Conservation (phyloP, 2,888 invertebrate species). For the Catocala nupta region DNA sequence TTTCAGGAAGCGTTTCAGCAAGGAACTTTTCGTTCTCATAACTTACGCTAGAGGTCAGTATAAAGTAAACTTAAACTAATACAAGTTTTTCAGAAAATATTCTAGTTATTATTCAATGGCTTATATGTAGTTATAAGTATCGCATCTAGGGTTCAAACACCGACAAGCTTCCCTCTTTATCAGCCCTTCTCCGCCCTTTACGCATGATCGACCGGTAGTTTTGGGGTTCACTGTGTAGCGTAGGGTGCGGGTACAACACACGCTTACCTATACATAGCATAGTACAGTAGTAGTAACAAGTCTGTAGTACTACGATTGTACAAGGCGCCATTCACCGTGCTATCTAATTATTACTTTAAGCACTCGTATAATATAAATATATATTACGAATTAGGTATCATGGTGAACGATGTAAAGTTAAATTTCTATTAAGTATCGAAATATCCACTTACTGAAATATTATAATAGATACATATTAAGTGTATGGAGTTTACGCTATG, state of each 20-base stretch:
- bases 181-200: conserved; percentile 87
- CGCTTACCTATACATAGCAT: conserved; percentile 43
- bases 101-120: conserved; percentile 36
- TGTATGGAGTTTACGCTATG: too few species aligned
- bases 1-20: conserved; percentile 85
- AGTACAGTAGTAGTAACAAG: conserved; percentile 27
- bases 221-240: conserved; percentile 80
- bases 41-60: conserved; percentile 86
- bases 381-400: too few species aligned
- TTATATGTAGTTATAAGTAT: conserved; percentile 59
- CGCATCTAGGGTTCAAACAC: conserved; percentile 78
- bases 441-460: too few species aligned
- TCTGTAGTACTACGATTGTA: conserved; percentile 39
- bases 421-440: too few species aligned
- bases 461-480: too few species aligned
- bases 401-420: too few species aligned
- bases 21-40: conserved; percentile 83
- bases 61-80: conserved; percentile 31
- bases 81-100: conserved; percentile 27
- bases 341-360: conserved; percentile 1
- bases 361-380: neutral
- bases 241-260: conserved; percentile 76
- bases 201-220: conserved; percentile 87
- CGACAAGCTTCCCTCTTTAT: conserved; percentile 82
- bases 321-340: conserved; percentile 33